Conservation (phyloP, 2,888 invertebrate species). For the Colostygia pectinataria region DNA sequence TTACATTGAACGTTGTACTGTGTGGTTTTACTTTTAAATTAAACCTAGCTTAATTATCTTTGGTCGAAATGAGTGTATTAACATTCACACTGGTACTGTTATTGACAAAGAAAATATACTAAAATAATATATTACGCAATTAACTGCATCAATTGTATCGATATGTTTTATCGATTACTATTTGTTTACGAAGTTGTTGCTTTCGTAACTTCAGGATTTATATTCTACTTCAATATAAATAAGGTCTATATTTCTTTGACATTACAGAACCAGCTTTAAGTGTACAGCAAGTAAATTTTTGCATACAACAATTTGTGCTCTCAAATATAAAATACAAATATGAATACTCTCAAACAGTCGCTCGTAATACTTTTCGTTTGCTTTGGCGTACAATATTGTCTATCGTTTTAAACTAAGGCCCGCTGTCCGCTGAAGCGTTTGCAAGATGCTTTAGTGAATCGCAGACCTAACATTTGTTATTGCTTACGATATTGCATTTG, state of each 20-base stretch:
- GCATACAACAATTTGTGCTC: slow-evolving; percentile 36
- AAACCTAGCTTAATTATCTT: slow-evolving; percentile 67
- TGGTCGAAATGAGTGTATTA: slow-evolving; percentile 73
- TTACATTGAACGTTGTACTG: slow-evolving; percentile 46
- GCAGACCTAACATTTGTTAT: slow-evolving; percentile 22
- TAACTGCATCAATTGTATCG: too few relatives aligned
- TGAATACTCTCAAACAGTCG: slow-evolving; percentile 48
- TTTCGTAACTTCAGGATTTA: not conserved
- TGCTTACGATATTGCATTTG: slow-evolving; percentile 19
- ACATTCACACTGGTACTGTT: slow-evolving; percentile 26
- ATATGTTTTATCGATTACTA: not conserved
- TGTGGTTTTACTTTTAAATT: slow-evolving; percentile 46
- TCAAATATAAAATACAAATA: slow-evolving; percentile 32
- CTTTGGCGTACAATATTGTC: slow-evolving; percentile 60
- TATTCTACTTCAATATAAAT: not conserved
- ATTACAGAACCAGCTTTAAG: slow-evolving; percentile 19
- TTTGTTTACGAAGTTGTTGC: not conserved
- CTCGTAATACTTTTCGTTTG: slow-evolving; percentile 66
- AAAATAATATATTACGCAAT: too few relatives aligned
- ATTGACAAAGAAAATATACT: slow-evolving; percentile 20
- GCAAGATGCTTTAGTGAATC: slow-evolving; percentile 1
- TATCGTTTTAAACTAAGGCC: slow-evolving; percentile 20
- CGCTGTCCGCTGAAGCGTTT: slow-evolving; percentile 1
- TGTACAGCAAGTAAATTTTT: slow-evolving; percentile 19
- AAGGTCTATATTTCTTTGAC: slow-evolving; percentile 7